phyloP scores from a whole-genome alignment of 2,888 invertebrate genomes.

The Cheilosia scutellata region DNA sequence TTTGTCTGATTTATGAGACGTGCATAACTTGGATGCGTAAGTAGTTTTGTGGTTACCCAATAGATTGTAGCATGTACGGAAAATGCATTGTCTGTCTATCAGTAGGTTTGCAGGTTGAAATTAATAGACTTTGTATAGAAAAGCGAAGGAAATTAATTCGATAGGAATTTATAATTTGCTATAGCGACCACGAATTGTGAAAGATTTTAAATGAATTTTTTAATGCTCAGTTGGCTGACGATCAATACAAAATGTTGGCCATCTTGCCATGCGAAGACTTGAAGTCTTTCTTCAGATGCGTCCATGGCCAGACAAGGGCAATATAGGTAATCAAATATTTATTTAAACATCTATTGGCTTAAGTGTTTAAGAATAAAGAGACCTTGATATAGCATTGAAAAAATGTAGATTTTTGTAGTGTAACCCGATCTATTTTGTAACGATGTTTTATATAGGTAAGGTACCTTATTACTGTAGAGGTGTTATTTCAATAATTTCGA shows the following conservation, averaged over 20 bases:
- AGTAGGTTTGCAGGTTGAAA: slow-evolving; percentile 11
- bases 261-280: too few relatives aligned
- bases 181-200: not conserved
- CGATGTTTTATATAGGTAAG: too few relatives aligned
- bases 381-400: not conserved
- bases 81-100: not conserved
- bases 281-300: too few relatives aligned
- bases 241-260: not conserved
- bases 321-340: not conserved
- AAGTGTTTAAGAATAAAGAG: not conserved
- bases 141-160: slow-evolving; percentile 19
- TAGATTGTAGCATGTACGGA: not conserved
- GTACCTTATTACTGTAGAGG: too few relatives aligned
- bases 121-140: slow-evolving; percentile 8
- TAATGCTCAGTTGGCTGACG: not conserved
- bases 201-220: not conserved
- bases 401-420: not conserved
- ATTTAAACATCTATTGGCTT: not conserved
- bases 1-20: slow-evolving; percentile 6
- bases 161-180: not conserved
- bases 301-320: not conserved
- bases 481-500: too few relatives aligned
- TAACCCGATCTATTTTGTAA: too few relatives aligned
- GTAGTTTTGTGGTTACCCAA: slow-evolving; percentile 19
- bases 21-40: slow-evolving; percentile 24